phyloP scores from a whole-genome alignment of 1,140 invertebrate genomes.

The Lerema accius region DNA sequence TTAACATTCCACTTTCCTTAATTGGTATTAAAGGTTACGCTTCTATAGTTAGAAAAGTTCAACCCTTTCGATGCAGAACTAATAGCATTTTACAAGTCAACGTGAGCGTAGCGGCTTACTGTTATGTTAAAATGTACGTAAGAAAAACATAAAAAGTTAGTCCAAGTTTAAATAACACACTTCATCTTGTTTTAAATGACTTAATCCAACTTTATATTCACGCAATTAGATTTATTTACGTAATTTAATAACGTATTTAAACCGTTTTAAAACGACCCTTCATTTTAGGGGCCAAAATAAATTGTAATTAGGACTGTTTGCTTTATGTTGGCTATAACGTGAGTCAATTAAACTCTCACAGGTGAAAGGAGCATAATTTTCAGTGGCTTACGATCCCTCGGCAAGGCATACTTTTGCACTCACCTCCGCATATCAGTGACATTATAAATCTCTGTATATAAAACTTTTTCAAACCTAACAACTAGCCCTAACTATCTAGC shows the following conservation, averaged over 20 bases:
- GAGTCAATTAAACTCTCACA: conserved; percentile 24
- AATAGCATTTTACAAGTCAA: neutral
- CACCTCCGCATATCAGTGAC: conserved; percentile 78
- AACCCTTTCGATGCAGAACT: conserved; percentile 4
- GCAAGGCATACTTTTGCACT: conserved; percentile 52
- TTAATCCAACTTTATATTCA: neutral
- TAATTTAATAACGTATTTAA: conserved; percentile 2
- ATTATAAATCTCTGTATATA: conserved; percentile 54
- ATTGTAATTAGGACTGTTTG: conserved; percentile 25
- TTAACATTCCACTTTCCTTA: neutral
- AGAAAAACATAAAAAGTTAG: neutral
- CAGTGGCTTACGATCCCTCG: conserved; percentile 42
- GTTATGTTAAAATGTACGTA: neutral
- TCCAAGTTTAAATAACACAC: neutral
- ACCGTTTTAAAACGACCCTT: neutral
- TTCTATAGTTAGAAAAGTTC: neutral
- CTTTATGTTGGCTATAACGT: conserved; percentile 5
- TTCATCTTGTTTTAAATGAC: neutral
- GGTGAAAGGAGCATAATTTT: conserved; percentile 12
- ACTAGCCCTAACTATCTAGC: conserved; percentile 59
- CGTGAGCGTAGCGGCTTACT: neutral
- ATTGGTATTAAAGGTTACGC: neutral
- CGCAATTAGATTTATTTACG: neutral
- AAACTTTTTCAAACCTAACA: conserved; percentile 46
- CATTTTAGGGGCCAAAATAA: conserved; percentile 3